Evolutionary conservation across 1,140 invertebrate species (phyloP), one percentile per base, ranked within the genome.

Genomic region (Zaprionus lachaisei): DNA sequence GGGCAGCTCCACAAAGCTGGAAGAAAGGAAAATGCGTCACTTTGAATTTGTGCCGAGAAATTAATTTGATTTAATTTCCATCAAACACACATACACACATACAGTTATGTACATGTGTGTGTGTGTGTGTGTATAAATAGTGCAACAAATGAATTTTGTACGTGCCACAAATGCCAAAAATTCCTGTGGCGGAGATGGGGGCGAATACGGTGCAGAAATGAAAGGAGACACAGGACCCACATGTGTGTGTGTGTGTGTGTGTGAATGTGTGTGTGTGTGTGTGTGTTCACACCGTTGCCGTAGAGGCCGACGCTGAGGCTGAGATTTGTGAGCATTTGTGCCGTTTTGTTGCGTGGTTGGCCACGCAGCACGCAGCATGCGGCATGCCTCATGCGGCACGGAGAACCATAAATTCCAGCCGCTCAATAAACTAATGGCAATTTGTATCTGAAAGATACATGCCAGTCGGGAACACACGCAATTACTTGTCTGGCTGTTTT

Each of bases 1-100:
- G 15, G 69, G 38, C 58, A 47, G 22, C 49, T 66, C 68, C 51
- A 74, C 65, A 65, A 15, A 5, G 14, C 28, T 17, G 6, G 20
- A 54, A 54, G 26, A 28, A 34, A 12, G 20, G 41, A 44, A 57
- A 14, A 56, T 28, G 79, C 81, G 63, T 90, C 75, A 77, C 81
- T 90, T 89, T 89, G 84, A 89, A 90, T 85, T 78, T 81, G 85
- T 79, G 78, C 69, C 75, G 85, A 90, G 90, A 90, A 90, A 84
- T 89, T 90, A 89, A 89, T 89, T 90, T 90, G 84, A 90, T 89
- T 90, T 89, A 79, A 85, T 90, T 89, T 90, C 84, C 85, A 89
- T 89, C 79, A 85, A 78, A 75, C 51, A 80, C 81, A 68, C 41
- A 47, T 9, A 47, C 41, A 17, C 15, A 44, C 14, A 41, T 15